Base-by-base conservation (phyloP, 2,888 invertebrate species). In the Ichneumoninae sp. region DNA sequence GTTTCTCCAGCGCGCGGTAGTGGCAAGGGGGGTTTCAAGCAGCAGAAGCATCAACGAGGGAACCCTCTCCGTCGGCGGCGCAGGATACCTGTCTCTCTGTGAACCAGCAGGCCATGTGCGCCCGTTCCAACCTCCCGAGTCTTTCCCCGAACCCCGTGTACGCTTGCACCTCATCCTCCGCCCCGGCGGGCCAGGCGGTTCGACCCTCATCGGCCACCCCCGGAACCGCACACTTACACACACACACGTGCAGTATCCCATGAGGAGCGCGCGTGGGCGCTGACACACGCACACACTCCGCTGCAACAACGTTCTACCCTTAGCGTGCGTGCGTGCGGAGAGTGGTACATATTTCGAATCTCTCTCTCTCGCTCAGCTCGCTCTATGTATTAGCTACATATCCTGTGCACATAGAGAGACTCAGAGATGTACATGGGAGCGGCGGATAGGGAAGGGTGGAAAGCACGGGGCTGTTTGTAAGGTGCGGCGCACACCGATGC, bases 41-140 rank as follows among this genome's bases (percentile, higher is more conserved):
- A 77, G 76, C 74, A 36, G 74, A 82, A 60, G 65, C 54, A 66
- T 50, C 50, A 54, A 40, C 68, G 65, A 71, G 62, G 80, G 72
- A 79, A 80, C 80, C 70, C 74, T 80, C 52, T 87, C 87, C 87
- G 74, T 36, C 47, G 80, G 71, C 68, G 89, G 79, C 90, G 69
- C 86, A 87, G 89, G 89, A 90, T 91, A 90, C 90, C 91, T 90
- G 90, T 91, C 91, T 90, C 89, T 89, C 87, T 87, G 89, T 88
- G 90, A 90, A 90, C 86, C 86, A 50, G 87, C 87, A 87, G 86
- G 86, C 85, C 87, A 86, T 86, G 89, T 89, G 87, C 86, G 79
- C 68, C 78, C 85, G 86, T 87, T 89, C 88, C 88, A 87, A 86
- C 88, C 87, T 62, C 88, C 86, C 87, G 60, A 62, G 60, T 69